Conservation (phyloP, 2,797 vertebrate species). For the Valencia hispanica region DNA sequence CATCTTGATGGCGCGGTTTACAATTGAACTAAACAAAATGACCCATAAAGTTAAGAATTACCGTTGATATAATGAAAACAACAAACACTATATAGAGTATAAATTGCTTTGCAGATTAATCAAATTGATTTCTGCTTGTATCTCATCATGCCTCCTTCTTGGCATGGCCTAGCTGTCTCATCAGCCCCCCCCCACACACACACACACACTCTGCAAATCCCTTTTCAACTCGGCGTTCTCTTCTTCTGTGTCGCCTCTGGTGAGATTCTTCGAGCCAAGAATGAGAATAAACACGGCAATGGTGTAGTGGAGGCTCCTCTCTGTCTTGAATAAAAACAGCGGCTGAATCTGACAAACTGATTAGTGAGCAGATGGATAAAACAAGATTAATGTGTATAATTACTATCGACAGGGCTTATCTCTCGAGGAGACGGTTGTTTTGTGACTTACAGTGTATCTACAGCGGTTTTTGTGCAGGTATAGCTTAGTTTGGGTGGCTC, state of each 20-base stretch:
- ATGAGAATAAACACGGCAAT: conserved; percentile 54
- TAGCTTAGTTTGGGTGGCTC: not conserved
- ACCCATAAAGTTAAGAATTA: not conserved
- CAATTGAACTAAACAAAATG: not conserved
- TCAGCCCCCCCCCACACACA: conserved; percentile 53
- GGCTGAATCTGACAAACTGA: conserved; percentile 81
- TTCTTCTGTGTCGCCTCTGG: conserved; percentile 68
- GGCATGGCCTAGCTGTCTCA: conserved; percentile 28
- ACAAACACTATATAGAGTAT: too few species aligned
- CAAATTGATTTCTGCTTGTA: conserved; percentile 75
- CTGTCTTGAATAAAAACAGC: conserved; percentile 64
- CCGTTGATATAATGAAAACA: not conserved
- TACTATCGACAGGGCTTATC: conserved; percentile 68
- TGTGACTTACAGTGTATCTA: conserved; percentile 50
- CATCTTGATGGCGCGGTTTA: not conserved
- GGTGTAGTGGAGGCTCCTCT: conserved; percentile 58
- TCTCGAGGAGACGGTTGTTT: conserved; percentile 62
- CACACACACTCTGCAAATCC: conserved; percentile 60
- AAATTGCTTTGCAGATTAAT: conserved; percentile 65
- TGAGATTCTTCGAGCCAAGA: conserved; percentile 70
- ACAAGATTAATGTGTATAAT: conserved; percentile 81
- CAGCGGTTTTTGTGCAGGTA: conserved; percentile 24
- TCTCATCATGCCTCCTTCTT: conserved; percentile 68
- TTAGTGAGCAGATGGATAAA: conserved; percentile 75
- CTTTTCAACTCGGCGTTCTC: conserved; percentile 66